Evolutionary conservation across 2,888 invertebrate species (phyloP).

Genomic region (Charanyca ferruginea): DNA sequence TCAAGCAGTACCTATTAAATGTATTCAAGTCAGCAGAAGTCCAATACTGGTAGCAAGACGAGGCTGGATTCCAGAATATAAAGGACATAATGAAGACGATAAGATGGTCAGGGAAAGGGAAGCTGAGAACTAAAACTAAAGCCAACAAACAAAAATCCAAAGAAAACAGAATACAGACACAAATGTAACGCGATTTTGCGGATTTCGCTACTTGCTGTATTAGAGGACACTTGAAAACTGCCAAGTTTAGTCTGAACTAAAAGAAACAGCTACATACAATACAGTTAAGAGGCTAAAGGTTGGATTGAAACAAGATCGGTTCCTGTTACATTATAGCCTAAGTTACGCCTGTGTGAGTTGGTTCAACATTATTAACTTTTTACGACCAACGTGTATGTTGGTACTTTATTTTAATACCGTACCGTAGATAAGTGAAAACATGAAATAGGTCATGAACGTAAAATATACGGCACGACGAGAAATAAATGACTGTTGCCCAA

Average conservation of each 20-base stretch:
- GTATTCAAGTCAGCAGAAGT: too few relatives aligned
- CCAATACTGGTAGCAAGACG: too few relatives aligned
- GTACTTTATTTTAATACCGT: conserved; percentile 50
- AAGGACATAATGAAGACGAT: too few relatives aligned
- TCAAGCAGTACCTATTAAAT: too few relatives aligned
- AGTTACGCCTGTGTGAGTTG: conserved; percentile 23
- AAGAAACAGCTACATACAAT: conserved; percentile 53
- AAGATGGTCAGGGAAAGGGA: too few relatives aligned
- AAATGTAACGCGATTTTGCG: conserved; percentile 69
- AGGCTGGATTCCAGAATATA: too few relatives aligned
- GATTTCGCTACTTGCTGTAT: conserved; percentile 70
- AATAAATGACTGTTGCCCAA: conserved; percentile 31
- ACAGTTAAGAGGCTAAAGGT: conserved; percentile 30
- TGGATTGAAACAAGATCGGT: conserved; percentile 39
- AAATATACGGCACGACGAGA: conserved; percentile 31
- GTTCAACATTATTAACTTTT: conserved; percentile 42
- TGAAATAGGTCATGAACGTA: conserved; percentile 38
- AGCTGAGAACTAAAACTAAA: neutral
- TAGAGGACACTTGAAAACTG: conserved; percentile 71
- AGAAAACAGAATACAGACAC: conserved; percentile 64
- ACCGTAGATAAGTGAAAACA: conserved; percentile 46
- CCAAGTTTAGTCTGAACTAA: conserved; percentile 65
- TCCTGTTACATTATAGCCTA: conserved; percentile 12
- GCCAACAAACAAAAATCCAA: neutral
- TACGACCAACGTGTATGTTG: conserved; percentile 35